Evolutionary conservation across 1,140 invertebrate species (phyloP), one percentile per base, ranked within the genome.

Genomic region (Schlechtendalia chinensis): DNA sequence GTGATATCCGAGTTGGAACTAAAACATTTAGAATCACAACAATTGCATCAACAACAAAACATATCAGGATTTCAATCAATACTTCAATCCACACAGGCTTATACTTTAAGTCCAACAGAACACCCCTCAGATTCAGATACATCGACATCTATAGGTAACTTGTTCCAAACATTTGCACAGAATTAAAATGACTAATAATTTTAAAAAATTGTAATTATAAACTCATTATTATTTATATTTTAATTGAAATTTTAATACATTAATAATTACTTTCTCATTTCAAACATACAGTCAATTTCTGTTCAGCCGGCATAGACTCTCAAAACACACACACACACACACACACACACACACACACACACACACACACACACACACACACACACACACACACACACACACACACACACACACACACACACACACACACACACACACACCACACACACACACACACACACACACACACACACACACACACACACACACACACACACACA

Each of bases 11-110:
- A 63, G 61, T 63, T 63, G 61, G 61, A 63, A 32, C 61, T 63
- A 32, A 16, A 63, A 19, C 29, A 32, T 19, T 19, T 32, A 32
- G 19, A 63, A 63, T 63, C 27, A 19, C 61, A 63, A 63, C 14
- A 63, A 32, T 19, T 63, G 61, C 61, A 63, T 32, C 61, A 63
- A 63, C 61, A 63, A 63, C 58, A 61, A 61, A 27, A 29, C 14
- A 61, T 29, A 29, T 61, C 58, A 5, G 58, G 10, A 16, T 61
- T 61, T 11, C 58, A 61, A 61, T 16, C 58, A 61, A 61, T 61
- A 61, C 14, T 4, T 61, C 58, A 61, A 27, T 61, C 58, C 12
- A 61, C 58, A 61, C 58, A 61, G 29, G 14, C 8, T 27, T 61
- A 61, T 61, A 61, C 24, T 61, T 3, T 14, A 5, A 22, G 54